Evolutionary conservation across 2,888 invertebrate genomes (phyloP).

Genomic region (Agelastica alni): DNA sequence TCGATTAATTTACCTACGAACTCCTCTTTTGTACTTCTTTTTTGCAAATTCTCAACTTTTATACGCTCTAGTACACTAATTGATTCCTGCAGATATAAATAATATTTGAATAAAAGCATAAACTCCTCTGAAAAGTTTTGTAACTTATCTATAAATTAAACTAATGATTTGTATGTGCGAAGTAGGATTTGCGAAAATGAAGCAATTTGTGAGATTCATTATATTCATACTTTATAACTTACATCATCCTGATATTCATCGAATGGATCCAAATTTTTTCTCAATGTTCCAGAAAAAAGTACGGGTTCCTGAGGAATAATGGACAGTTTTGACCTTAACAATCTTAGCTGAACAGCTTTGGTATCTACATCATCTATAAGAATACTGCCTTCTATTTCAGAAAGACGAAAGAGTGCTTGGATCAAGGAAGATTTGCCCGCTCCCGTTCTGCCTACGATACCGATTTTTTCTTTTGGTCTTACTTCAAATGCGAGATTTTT

Average conservation of each 20-base stretch:
- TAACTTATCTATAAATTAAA: not conserved
- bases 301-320: constrained; percentile 94
- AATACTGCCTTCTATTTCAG: constrained; percentile 76
- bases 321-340: constrained; percentile 79
- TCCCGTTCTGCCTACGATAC: constrained; percentile 86
- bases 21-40: no score
- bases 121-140: not conserved
- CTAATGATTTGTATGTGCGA: no score
- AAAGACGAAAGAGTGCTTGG: constrained; percentile 80
- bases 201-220: no score
- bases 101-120: not conserved
- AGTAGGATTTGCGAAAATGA: no score
- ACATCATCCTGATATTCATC: constrained; percentile 71
- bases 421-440: constrained; percentile 87
- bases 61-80: no score
- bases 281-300: constrained; percentile 80
- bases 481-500: constrained; percentile 70
- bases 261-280: constrained; percentile 86
- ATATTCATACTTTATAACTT: constrained; percentile 36
- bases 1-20: no score
- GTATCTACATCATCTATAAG: constrained; percentile 76
- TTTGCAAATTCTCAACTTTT: no score
- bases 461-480: constrained; percentile 74
- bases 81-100: not conserved
- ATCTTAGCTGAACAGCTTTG: constrained; percentile 72